Conservation (phyloP, 2,113 vertebrate genomes). For the Hippocampus guttulatus region DNA sequence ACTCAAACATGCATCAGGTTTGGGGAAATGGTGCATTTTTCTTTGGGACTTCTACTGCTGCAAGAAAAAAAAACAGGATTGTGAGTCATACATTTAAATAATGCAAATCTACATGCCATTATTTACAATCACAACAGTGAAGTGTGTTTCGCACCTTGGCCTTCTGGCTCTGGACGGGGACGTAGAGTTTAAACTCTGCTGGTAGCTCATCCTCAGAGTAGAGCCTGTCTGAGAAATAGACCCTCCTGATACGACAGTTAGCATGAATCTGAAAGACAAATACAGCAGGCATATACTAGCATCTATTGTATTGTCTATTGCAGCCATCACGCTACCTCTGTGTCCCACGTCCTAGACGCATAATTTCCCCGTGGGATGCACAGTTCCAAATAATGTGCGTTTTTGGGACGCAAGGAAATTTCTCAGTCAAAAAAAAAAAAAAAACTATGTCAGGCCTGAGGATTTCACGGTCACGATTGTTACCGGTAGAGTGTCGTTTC, state of each 20-base stretch:
- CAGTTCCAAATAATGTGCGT: too few species aligned
- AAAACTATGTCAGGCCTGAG: too few species aligned
- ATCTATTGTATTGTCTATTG: background rate
- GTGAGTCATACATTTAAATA: background rate
- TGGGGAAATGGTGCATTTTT: background rate
- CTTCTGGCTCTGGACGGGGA: slow-evolving; percentile 91
- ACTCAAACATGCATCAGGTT: background rate
- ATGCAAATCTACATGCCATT: background rate
- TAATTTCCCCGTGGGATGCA: too few species aligned
- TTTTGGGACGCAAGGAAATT: too few species aligned
- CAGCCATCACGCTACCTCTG: too few species aligned
- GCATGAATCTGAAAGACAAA: slow-evolving; percentile 83
- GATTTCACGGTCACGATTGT: too few species aligned
- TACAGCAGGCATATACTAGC: background rate
- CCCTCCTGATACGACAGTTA: slow-evolving; percentile 91
- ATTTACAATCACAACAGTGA: background rate
- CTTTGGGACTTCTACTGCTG: slow-evolving; percentile 3
- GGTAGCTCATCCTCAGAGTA: slow-evolving; percentile 96
- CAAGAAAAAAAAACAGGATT: background rate
- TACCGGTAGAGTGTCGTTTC: too few species aligned
- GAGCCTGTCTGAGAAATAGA: slow-evolving; percentile 96
- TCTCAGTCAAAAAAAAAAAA: too few species aligned
- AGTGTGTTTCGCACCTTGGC: slow-evolving; percentile 77
- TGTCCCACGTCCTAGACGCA: too few species aligned
- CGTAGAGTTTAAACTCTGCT: slow-evolving; percentile 93